Percentiles rank a stretch among this genome's conserved stretches.
Evolutionary conservation across 2,797 vertebrate species (phyloP).

Genomic region (Rhinophrynus dorsalis): DNA sequence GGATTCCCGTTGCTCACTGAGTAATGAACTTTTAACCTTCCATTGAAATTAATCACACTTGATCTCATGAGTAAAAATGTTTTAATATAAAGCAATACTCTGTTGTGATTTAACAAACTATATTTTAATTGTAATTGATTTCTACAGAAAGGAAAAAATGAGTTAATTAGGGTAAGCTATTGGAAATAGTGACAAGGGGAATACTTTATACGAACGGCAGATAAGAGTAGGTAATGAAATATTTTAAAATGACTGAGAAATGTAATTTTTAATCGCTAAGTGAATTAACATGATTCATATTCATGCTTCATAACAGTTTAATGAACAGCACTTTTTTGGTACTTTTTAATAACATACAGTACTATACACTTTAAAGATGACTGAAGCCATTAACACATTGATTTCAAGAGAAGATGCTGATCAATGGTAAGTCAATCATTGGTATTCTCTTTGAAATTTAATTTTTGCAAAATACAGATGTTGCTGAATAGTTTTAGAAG

Average conservation of each 20-base stretch:
- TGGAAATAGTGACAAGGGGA: slow-evolving; percentile 64
- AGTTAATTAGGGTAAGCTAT: slow-evolving; percentile 69
- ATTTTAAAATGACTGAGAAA: slow-evolving; percentile 55
- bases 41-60: slow-evolving; percentile 71
- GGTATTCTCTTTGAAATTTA: too few relatives aligned
- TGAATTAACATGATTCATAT: slow-evolving; percentile 48
- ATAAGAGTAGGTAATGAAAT: slow-evolving; percentile 56
- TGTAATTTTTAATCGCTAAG: slow-evolving; percentile 56
- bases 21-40: slow-evolving; percentile 64
- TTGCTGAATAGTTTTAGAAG: too few relatives aligned
- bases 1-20: slow-evolving; percentile 54
- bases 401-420: too few relatives aligned
- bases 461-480: too few relatives aligned
- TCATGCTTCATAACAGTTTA: slow-evolving; percentile 39
- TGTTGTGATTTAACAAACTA: slow-evolving; percentile 64
- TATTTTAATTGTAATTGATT: slow-evolving; percentile 77
- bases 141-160: slow-evolving; percentile 68
- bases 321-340: slow-evolving; percentile 43
- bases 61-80: slow-evolving; percentile 69
- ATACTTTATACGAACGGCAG: slow-evolving; percentile 52
- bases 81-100: slow-evolving; percentile 67
- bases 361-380: slow-evolving; percentile 4
- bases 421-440: too few relatives aligned
- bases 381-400: neutral
- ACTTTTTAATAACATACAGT: slow-evolving; percentile 41